Base-by-base conservation (phyloP, 2,797 vertebrate genomes). In the Peromyscus aztecus region DNA sequence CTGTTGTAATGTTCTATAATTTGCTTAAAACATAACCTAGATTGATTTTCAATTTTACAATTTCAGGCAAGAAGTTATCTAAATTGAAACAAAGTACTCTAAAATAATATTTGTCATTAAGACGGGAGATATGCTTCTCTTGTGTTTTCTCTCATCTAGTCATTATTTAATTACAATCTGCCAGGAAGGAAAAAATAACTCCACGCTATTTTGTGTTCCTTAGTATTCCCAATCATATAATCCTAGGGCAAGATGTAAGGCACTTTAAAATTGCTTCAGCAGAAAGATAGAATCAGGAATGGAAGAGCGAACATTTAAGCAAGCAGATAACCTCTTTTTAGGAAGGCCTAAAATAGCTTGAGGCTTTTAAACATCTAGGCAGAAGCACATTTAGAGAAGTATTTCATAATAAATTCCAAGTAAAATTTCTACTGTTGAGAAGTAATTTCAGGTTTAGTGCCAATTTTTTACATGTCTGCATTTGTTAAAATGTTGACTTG, bases 361-460 rank as follows among this genome's bases (percentile, higher is more conserved):
- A 81, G 67, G 86, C 12, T 75, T 94, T 86, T 43, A 94, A 94
- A 97, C 94, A 91, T 65, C 81, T 27, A 85, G 89, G 96, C 94
- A 90, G 34, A 87, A 96, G 76, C 40, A 94, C 55, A 96, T 67
- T 97, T 97, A 52, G 75, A 88, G 21, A 89, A 97, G 69, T 46
- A 97, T 90, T 94, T 95, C 55, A 90, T 80, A 91, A 91, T 55
- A 95, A 91, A 94, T 95, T 93, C 37, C 85, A 94, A 90, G 92
- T 90, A 90, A 96, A 80, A 57, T 97, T 97, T 97, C 93, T 52
- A 65, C 89, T 96, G 96, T 83, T 93, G 76, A 83, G 88, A 92
- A 98, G 63, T n/a, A 86, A 17, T 31, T 96, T 96, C 63, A 63
- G 57, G 93, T 94, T 83, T 8, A 94, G 61, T 65, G 67, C 55